Base-by-base conservation (phyloP, 2,113 vertebrate genomes). In the Prochilodus magdalenae region DNA sequence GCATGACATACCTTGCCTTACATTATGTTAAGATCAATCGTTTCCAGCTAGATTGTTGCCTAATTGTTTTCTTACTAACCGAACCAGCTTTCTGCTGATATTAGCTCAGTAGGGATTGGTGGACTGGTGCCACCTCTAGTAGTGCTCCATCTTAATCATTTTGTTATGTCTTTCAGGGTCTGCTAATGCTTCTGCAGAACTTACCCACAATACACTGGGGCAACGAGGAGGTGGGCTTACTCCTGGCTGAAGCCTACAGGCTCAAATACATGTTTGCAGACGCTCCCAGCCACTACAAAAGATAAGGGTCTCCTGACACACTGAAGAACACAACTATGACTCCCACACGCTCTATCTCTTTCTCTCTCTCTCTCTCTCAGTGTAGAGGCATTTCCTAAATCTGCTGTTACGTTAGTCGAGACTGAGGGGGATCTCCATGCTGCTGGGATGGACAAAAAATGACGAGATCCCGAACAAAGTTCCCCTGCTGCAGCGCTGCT, bases 181-280 rank as follows among this genome's bases (percentile, higher is more conserved):
- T 99, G 69, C 94, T 99, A 51, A 98, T 99, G 96, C 95, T 99
- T 85, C 93, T 99, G 57, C 98, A 99, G 88, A 99, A 99, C 92
- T 95, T 99, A 70, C 98, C 98, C 27, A 99, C 98, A 1, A 99
- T 99, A 90, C 98, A 99, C 91, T 99, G 98, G 98, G 98, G 98
- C 29, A 99, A 99, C 0, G 98, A 99, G 86, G 98, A 99, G 87
- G 96, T 99, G 6, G 96, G 97, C 47, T 96, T 99, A 62, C 96
- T 99, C 26, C 94, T 99, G 15, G 98, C 98, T 0, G 98, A 99
- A 92, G 98, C 98, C 0, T 99, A 99, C 89, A 96, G 98, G 94
- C 97, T 99, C 74, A 99, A 99, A 91, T 99, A 99, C 90, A 98
- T 97, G 97, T 99, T 99, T 80, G 98, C 98, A 0, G 97, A 99